Evolutionary conservation across 1,140 invertebrate species (phyloP), one percentile per base, ranked within the genome.

Genomic region (Drosophila erecta): DNA sequence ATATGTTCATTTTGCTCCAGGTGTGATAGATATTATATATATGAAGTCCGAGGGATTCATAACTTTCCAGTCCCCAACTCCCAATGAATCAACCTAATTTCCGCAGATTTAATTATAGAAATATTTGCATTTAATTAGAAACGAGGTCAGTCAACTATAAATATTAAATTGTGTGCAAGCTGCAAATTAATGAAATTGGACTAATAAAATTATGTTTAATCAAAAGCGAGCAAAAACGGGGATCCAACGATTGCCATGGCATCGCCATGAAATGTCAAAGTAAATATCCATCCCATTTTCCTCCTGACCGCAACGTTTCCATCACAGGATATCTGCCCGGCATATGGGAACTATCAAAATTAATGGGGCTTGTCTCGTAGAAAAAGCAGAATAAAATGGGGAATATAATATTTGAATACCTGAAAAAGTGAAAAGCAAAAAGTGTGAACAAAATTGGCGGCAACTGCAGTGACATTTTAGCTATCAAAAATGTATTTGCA

Each of bases 401-500:
- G 53, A 46, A 81, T 77, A 85, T 85, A 78, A 81, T 80, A 85
- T 86, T 85, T 78, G 77, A 85, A 86, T 86, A 75, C 81, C 78
- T 70, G 60, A 33, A 70, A 76, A 80, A 47, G 37, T 41, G 1
- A 22, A 65, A 38, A 55, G 15, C 51, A 56, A 37, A 27, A 54
- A 24, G 30, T 46, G 54, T 17, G 37, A 49, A 46, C 54, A 56
- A 59, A 61, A 54, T 44, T 50, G 44, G 14, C 60, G 54, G 56
- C 67, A 70, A 79, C 65, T 84, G 80, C 83, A 83, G 65, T 83
- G 79, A 89, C 76, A 87, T 87, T 87, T 87, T 89, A 87, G 84
- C 84, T 83, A 87, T 87, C 84, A 87, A 87, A 87, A 77, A 83
- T 83, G 79, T 87, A 87, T 87, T 87, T 87, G 83, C 83, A 87